phyloP scores from a whole-genome alignment of 2,888 invertebrate genomes.

The Dysmachus trigonus region DNA sequence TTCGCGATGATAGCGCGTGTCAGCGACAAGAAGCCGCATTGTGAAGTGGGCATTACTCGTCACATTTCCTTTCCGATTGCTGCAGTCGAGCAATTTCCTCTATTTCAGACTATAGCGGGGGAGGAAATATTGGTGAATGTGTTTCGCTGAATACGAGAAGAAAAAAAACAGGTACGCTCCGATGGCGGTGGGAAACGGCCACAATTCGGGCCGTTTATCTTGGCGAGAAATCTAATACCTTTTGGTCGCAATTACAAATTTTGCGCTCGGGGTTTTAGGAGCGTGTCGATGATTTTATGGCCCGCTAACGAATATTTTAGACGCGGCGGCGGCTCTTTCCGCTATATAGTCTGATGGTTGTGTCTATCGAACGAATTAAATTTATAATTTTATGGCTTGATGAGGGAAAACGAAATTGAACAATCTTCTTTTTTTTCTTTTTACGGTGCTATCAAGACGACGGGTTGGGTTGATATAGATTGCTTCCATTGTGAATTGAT shows the following conservation, averaged over 20 bases:
- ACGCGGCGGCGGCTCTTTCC: neutral
- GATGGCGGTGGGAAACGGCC: neutral
- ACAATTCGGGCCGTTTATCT: neutral
- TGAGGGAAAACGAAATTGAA: neutral
- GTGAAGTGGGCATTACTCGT: neutral
- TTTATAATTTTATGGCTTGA: neutral
- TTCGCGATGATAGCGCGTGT: neutral
- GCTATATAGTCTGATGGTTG: neutral
- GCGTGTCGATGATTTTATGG: neutral
- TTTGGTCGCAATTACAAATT: neutral
- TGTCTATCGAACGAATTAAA: neutral
- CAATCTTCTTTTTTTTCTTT: neutral
- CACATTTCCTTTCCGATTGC: constrained; percentile 3
- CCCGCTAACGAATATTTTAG: neutral
- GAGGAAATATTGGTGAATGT: neutral
- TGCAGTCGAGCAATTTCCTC: neutral
- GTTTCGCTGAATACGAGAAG: neutral
- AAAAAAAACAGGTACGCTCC: neutral
- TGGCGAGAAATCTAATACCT: neutral
- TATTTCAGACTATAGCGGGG: neutral
- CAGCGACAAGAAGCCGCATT: neutral
- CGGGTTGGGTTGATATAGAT: neutral
- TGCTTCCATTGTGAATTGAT: neutral
- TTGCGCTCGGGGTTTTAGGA: neutral
- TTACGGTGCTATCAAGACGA: neutral